Evolutionary conservation across 1,140 invertebrate species (phyloP).

Genomic region (Laupala kohalensis): DNA sequence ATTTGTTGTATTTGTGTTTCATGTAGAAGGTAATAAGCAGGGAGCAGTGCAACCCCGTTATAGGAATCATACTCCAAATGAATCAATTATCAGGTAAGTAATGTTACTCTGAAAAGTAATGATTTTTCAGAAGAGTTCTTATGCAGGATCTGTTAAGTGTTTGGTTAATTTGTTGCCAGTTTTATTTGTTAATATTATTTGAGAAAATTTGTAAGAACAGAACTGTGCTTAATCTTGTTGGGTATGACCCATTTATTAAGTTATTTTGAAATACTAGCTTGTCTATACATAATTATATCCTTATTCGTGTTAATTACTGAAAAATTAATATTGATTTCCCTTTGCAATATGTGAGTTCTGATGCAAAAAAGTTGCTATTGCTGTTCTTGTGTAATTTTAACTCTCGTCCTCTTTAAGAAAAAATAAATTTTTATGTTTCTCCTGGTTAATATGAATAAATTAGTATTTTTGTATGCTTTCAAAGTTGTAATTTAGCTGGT

Average conservation of each 20-base stretch:
- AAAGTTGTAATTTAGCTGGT: not conserved
- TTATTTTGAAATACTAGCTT: too few species aligned
- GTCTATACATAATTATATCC: too few species aligned
- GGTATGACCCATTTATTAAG: too few species aligned
- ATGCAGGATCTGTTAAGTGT: not conserved
- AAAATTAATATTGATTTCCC: too few species aligned
- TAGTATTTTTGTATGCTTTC: not conserved
- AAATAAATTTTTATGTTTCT: not conserved
- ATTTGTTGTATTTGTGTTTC: conserved; percentile 17
- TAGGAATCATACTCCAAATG: conserved; percentile 54
- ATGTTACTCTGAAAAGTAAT: not conserved
- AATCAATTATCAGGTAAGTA: conserved; percentile 51
- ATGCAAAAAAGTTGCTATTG: too few species aligned
- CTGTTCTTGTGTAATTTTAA: too few species aligned
- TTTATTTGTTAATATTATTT: not conserved
- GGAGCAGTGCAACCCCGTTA: conserved; percentile 33
- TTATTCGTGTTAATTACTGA: too few species aligned
- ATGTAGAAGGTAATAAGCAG: conserved; percentile 42
- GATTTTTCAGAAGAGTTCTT: not conserved
- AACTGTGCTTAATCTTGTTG: too few species aligned
- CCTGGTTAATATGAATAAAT: not conserved
- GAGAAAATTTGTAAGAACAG: not conserved
- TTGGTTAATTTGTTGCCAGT: not conserved
- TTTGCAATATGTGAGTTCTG: too few species aligned
- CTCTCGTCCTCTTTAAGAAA: too few species aligned